phyloP scores from a whole-genome alignment of 2,113 vertebrate genomes.

The Lepisosteus oculatus region DNA sequence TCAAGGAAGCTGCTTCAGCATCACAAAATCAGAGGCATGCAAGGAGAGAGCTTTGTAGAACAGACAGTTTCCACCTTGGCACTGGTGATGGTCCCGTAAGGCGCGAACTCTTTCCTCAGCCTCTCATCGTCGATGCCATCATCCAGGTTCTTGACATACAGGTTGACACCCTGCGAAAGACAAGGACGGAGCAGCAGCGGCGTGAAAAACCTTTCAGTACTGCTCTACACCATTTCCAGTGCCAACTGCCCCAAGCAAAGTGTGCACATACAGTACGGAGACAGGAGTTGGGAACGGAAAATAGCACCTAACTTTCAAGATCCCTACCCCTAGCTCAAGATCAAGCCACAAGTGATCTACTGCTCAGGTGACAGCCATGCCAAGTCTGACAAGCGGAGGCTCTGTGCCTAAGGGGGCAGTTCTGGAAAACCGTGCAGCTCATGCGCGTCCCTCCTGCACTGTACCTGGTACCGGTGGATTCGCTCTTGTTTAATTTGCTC shows the following conservation, averaged over 20 bases:
- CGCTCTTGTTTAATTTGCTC: conserved; percentile 92
- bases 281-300: too few relatives aligned
- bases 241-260: not conserved
- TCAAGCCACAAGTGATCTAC: too few relatives aligned
- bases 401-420: too few relatives aligned
- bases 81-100: conserved; percentile 92
- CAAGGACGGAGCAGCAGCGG: conserved; percentile 1
- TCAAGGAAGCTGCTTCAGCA: too few relatives aligned
- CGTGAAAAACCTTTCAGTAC: not conserved
- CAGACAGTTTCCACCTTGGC: conserved; percentile 76
- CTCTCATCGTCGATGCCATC: conserved; percentile 86
- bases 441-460: not conserved
- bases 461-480: conserved; percentile 89
- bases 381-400: too few relatives aligned
- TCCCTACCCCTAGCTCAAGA: too few relatives aligned
- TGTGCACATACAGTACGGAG: not conserved
- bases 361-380: too few relatives aligned
- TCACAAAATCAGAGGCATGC: too few relatives aligned
- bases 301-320: too few relatives aligned
- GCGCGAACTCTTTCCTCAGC: conserved; percentile 89
- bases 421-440: too few relatives aligned
- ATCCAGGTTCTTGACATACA: conserved; percentile 96
- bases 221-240: too few relatives aligned
- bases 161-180: conserved; percentile 82
- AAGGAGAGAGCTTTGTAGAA: not conserved